Conservation (phyloP, 1,140 invertebrate species). For the Sycophaga agraensis region DNA sequence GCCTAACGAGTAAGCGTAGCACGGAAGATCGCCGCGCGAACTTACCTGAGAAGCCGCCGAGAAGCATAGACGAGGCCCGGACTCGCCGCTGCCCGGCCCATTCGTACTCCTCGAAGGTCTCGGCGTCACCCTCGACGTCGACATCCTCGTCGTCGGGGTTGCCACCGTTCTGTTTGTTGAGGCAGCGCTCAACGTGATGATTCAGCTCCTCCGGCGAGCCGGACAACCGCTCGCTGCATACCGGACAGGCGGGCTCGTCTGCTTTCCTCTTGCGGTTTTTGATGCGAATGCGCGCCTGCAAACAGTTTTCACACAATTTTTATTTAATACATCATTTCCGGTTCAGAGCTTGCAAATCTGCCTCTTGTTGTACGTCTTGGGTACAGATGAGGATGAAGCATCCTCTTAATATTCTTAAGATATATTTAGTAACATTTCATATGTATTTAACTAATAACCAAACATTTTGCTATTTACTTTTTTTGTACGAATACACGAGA, state of each 20-base stretch:
- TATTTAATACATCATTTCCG: too few relatives aligned
- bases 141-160: constrained; percentile 67
- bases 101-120: constrained; percentile 76
- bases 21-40: neutral
- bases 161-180: constrained; percentile 65
- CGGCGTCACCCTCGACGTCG: constrained; percentile 69
- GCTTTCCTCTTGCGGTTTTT: constrained; percentile 70
- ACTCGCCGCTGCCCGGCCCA: constrained; percentile 79
- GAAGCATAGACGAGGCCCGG: constrained; percentile 67
- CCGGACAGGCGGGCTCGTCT: constrained; percentile 72
- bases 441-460: too few relatives aligned
- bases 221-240: constrained; percentile 69
- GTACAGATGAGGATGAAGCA: too few relatives aligned
- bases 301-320: neutral
- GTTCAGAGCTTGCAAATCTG: too few relatives aligned
- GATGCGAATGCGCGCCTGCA: constrained; percentile 62
- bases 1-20: too few relatives aligned
- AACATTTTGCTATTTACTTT: too few relatives aligned
- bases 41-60: constrained; percentile 70
- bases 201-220: constrained; percentile 72
- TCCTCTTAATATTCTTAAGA: too few relatives aligned
- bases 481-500: too few relatives aligned
- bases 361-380: too few relatives aligned
- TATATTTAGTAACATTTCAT: too few relatives aligned
- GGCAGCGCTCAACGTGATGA: constrained; percentile 75